A percentile compares a stretch with the other conserved stretches of the same genome.
These are phyloP conservation scores for Pterobdella sp. DNA, from an alignment of 2,888 invertebrate genomes.

Conservation along the genomic window DNA sequence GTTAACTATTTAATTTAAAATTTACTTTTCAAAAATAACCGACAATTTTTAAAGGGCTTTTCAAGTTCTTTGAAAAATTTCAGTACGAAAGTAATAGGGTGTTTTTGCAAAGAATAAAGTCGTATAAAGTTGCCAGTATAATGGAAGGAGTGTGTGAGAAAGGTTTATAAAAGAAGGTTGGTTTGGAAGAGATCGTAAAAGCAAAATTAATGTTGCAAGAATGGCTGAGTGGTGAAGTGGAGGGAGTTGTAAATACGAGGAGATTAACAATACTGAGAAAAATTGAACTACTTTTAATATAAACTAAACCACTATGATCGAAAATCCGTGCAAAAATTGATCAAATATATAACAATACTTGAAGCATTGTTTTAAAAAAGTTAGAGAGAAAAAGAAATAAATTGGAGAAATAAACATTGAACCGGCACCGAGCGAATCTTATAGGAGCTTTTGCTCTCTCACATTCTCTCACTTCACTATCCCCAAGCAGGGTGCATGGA, in stretches of 20 bases:
- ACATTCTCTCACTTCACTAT: not conserved
- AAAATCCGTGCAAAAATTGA: no score
- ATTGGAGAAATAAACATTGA: constrained; percentile 11
- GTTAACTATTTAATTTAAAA: no score
- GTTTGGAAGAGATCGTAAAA: not conserved
- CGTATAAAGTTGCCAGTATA: not conserved
- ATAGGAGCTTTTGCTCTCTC: constrained; percentile 10
- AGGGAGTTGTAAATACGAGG: not conserved
- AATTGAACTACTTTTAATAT: no score
- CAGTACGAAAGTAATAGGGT: not conserved
- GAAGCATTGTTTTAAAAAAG: constrained; percentile 4
- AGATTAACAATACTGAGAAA: no score
- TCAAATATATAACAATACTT: no score
- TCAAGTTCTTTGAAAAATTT: no score
- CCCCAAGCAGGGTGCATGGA: constrained; percentile 2
- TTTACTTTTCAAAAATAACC: no score
- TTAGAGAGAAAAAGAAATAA: not conserved
- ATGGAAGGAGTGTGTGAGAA: not conserved
- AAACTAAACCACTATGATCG: no score
- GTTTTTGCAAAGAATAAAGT: constrained; percentile 5
- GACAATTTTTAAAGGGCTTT: no score
- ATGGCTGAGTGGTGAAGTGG: constrained; percentile 1
- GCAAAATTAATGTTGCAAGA: constrained; percentile 8
- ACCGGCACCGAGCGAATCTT: constrained; percentile 13
- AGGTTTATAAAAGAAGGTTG: constrained; percentile 12